A percentile compares a stretch with the other conserved stretches of the same genome.
These are phyloP conservation scores for Drosophila sordidula DNA, from an alignment of 2,888 invertebrate genomes.

Conservation along the genomic window DNA sequence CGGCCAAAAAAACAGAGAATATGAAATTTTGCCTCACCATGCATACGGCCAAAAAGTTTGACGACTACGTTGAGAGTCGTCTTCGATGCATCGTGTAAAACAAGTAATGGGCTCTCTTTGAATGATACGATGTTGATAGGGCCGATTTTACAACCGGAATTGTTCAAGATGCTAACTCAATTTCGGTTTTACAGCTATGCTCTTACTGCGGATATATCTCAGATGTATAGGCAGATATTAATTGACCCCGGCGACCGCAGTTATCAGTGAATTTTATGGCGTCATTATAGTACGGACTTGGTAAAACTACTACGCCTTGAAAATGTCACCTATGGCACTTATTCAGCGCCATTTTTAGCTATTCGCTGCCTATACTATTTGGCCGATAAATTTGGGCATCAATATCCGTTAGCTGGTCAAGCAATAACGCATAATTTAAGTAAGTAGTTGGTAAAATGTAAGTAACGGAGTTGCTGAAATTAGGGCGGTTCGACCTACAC, in stretches of 20 bases:
- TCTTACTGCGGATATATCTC: no score
- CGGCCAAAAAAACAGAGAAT: background rate
- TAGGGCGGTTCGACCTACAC: no score
- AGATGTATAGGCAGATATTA: constrained; percentile 3
- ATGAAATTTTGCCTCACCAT: background rate
- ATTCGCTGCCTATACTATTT: background rate
- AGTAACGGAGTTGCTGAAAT: no score
- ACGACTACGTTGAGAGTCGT: no score
- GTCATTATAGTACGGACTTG: constrained; percentile 1
- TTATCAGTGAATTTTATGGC: constrained; percentile 5
- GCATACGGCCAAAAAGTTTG: background rate
- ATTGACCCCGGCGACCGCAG: background rate
- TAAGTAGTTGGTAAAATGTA: no score
- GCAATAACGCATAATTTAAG: constrained; percentile 1
- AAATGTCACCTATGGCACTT: background rate
- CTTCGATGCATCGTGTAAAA: no score
- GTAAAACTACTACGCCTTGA: no score
- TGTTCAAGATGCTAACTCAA: no score
- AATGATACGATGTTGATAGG: no score
- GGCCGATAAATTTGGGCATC: constrained; percentile 1
- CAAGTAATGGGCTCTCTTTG: no score
- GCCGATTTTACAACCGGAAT: no score
- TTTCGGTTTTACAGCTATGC: no score
- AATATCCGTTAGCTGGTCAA: background rate
- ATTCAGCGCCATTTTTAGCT: background rate